Conservation (phyloP, 2,888 invertebrate genomes). For the Phragmatobia fuliginosa region DNA sequence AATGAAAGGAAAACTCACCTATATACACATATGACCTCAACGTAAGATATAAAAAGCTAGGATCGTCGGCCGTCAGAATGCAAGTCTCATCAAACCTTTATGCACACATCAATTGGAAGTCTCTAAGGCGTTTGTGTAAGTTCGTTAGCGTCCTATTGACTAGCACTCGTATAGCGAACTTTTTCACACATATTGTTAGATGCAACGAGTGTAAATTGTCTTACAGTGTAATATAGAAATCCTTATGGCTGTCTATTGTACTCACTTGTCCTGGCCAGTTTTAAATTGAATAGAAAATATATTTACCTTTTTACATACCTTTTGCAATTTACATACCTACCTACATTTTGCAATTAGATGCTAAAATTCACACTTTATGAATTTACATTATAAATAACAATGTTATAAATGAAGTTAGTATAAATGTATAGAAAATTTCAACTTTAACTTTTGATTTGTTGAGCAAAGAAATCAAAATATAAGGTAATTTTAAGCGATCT, state of each 20-base stretch:
- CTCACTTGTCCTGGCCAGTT: constrained; percentile 32
- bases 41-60: constrained; percentile 35
- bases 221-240: constrained; percentile 23
- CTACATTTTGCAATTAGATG: too few relatives aligned
- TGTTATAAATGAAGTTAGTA: not conserved
- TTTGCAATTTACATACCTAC: too few relatives aligned
- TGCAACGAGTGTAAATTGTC: constrained; percentile 53
- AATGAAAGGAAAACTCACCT: not conserved
- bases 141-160: constrained; percentile 63
- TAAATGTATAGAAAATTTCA: not conserved
- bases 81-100: constrained; percentile 27
- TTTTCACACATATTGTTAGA: constrained; percentile 53
- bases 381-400: not conserved
- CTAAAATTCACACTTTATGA: constrained; percentile 29
- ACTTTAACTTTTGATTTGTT: not conserved
- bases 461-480: not conserved
- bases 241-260: constrained; percentile 3
- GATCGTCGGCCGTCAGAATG: constrained; percentile 29
- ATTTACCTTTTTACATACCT: constrained; percentile 30
- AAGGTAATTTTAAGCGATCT: not conserved
- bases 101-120: constrained; percentile 42
- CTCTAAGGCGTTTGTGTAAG: constrained; percentile 44
- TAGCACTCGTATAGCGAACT: constrained; percentile 38
- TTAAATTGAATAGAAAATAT: constrained; percentile 43
- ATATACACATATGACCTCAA: not conserved